Evolutionary conservation across 2,888 invertebrate species (phyloP), one percentile per base, ranked within the genome.

Genomic region (Antheraea assamensis): DNA sequence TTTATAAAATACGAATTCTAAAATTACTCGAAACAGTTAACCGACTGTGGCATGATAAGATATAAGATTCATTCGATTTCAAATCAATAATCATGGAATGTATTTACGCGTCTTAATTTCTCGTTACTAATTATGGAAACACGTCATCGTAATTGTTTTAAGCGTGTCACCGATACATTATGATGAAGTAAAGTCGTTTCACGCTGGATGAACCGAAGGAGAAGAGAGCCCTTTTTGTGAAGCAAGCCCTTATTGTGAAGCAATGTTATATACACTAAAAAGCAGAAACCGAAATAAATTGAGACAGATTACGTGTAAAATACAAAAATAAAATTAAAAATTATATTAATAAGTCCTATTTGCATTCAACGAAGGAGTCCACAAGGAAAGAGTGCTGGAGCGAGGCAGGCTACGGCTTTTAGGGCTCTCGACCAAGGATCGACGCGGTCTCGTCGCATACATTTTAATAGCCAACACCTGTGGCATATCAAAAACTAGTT

Each of bases 351-450:
- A 87, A 85, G 85, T 83, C 83, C 87, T 85, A 89, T 92, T 90
- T 89, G 89, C 89, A 93, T 92, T 90, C 86, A 87, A 85, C 85
- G 83, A 83, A 79, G 86, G 85, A 82, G 79, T 80, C 77, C 81
- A 83, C 78, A 77, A 80, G 82, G 80, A 82, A 80, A 80, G 82
- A 81, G 83, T 80, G 82, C 78, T 80, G 82, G 82, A 82, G 80
- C 79, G 82, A 80, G 80, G 77, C 76, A 72, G 72, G 68, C 75
- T 76, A 76, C 85, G 87, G 84, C 88, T 89, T 90, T 91, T 90
- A 90, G 91, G 89, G 88, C 89, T 88, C 90, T 90, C 90, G 87
- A 89, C 86, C 88, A 86, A 83, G 87, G 90, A 91, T 90, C 91
- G 87, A 88, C 90, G 85, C 87, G 87, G 88, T 84, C 89, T 88